phyloP scores from a whole-genome alignment of 2,797 vertebrate species.

The Brachyrhaphis roseni region DNA sequence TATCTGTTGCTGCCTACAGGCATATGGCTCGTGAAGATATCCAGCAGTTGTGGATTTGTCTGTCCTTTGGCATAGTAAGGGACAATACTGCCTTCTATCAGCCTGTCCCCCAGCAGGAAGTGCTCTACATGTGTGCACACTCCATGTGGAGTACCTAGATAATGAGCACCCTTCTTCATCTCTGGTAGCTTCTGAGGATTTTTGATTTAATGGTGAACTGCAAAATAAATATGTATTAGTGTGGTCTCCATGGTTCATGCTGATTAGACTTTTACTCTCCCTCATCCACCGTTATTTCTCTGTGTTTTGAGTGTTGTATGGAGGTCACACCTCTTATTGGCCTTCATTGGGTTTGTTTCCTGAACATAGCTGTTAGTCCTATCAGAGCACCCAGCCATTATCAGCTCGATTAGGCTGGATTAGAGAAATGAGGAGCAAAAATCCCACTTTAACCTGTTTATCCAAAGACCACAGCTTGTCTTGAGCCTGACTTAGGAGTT shows the following conservation, averaged over 20 bases:
- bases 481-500: slow-evolving; percentile 5
- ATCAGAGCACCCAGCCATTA: slow-evolving; percentile 41
- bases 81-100: slow-evolving; percentile 38
- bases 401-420: slow-evolving; percentile 42
- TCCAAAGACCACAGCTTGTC: slow-evolving; percentile 28
- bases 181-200: slow-evolving; percentile 16
- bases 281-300: neutral
- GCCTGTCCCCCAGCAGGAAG: slow-evolving; percentile 20
- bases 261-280: slow-evolving; percentile 7
- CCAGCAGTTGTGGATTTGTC: slow-evolving; percentile 49
- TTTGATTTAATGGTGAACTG: neutral
- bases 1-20: slow-evolving; percentile 66
- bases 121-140: slow-evolving; percentile 32
- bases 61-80: slow-evolving; percentile 49
- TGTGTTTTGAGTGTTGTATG: slow-evolving; percentile 29
- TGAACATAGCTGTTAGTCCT: slow-evolving; percentile 30
- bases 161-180: slow-evolving; percentile 29
- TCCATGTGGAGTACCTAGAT: slow-evolving; percentile 47
- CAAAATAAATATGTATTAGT: slow-evolving; percentile 7
- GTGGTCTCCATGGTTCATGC: slow-evolving; percentile 7
- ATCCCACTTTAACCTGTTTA: slow-evolving; percentile 33
- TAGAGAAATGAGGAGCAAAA: neutral
- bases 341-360: slow-evolving; percentile 56
- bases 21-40: slow-evolving; percentile 69
- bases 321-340: slow-evolving; percentile 51